These are phyloP conservation scores for Chiridota heheva DNA, from an alignment of 35 echinoderm and acorn worm species.

Conservation along the genomic window DNA sequence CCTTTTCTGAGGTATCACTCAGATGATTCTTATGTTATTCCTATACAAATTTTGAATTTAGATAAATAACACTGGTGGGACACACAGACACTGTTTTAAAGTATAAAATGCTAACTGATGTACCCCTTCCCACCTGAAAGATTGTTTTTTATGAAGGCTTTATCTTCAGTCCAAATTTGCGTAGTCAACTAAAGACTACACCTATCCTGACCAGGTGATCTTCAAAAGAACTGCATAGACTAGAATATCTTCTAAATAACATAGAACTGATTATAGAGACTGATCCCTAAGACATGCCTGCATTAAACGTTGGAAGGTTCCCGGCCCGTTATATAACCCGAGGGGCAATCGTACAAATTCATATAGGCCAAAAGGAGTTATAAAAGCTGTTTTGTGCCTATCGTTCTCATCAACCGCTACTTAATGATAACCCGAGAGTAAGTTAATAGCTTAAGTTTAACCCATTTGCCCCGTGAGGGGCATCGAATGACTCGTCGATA, in stretches of 20 bases:
- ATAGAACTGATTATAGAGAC: not conserved
- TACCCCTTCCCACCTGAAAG: not conserved
- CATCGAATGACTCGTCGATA: constrained; percentile 65
- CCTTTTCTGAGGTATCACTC: not conserved
- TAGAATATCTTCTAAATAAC: constrained; percentile 30
- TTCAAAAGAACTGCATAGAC: not conserved
- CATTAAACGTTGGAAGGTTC: constrained; percentile 45
- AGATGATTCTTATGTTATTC: too few species aligned
- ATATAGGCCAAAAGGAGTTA: constrained; percentile 22
- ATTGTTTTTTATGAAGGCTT: not conserved
- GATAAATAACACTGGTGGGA: constrained; percentile 26
- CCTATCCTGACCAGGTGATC: not conserved
- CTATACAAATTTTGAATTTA: too few species aligned
- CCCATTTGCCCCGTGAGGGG: constrained; percentile 30
- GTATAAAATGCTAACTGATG: not conserved
- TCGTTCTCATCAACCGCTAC: constrained; percentile 7
- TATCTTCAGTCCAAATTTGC: not conserved
- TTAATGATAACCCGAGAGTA: constrained; percentile 10
- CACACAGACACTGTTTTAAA: constrained; percentile 1
- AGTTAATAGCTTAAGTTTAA: not conserved
- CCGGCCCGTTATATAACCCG: constrained; percentile 10
- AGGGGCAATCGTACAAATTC: constrained; percentile 15
- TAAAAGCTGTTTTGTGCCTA: constrained; percentile 18
- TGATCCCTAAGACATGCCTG: constrained; percentile 16
- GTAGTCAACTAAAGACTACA: not conserved